A percentile compares a stretch with the other conserved stretches of the same genome.
These are phyloP conservation scores for Ips typographus DNA, from an alignment of 1,140 invertebrate species.

Conservation along the genomic window DNA sequence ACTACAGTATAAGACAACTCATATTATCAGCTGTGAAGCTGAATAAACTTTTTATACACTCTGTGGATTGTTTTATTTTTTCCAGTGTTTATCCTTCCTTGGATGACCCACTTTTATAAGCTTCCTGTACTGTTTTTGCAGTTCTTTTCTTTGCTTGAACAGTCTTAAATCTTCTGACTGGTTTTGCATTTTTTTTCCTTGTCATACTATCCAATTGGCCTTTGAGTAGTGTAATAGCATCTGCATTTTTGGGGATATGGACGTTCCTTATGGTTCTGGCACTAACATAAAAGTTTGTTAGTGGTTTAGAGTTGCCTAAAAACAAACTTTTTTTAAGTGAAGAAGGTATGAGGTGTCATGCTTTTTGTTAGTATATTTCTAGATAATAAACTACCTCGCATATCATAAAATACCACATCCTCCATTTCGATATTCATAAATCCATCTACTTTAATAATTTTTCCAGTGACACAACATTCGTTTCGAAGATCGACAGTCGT, in stretches of 20 bases:
- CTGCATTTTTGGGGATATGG: slow-evolving; percentile 43
- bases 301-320: slow-evolving; percentile 39
- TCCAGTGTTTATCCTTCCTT: no score
- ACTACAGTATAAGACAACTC: no score
- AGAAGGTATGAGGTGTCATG: slow-evolving; percentile 4
- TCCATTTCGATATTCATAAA: slow-evolving; percentile 49
- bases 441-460: slow-evolving; percentile 45
- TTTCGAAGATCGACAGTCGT: slow-evolving; percentile 48
- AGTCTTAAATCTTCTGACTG: slow-evolving; percentile 35
- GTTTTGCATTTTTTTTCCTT: slow-evolving; percentile 36
- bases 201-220: slow-evolving; percentile 33
- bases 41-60: no score
- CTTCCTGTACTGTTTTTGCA: slow-evolving; percentile 20
- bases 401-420: slow-evolving; percentile 44
- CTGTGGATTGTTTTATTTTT: no score
- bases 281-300: slow-evolving; percentile 43
- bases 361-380: neutral
- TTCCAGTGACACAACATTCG: slow-evolving; percentile 45
- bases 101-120: neutral
- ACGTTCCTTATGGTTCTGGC: slow-evolving; percentile 45
- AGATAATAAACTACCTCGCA: slow-evolving; percentile 38
- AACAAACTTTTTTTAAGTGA: slow-evolving; percentile 6
- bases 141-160: slow-evolving; percentile 19
- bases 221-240: slow-evolving; percentile 33
- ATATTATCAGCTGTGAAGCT: no score